Evolutionary conservation across 2,888 invertebrate species (phyloP).

Genomic region (Drosophila conformis): DNA sequence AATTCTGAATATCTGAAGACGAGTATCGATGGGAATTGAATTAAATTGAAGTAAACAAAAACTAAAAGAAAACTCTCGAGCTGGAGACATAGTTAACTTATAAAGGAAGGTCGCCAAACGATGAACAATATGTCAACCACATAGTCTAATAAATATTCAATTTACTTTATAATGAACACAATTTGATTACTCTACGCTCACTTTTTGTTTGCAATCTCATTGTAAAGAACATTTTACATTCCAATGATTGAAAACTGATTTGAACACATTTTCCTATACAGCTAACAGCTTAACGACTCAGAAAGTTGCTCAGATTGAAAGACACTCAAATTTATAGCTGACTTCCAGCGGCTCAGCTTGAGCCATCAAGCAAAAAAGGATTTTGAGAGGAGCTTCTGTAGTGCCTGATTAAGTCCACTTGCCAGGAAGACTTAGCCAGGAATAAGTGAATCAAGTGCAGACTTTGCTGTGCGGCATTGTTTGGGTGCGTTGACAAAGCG

Average conservation of each 20-base stretch:
- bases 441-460: constrained; percentile 6
- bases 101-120: neutral
- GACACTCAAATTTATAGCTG: neutral
- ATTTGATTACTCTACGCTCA: neutral
- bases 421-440: neutral
- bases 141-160: neutral
- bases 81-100: neutral
- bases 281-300: neutral
- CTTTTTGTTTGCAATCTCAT: neutral
- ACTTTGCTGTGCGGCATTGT: constrained; percentile 23
- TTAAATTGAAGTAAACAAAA: neutral
- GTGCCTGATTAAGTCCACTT: neutral
- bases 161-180: neutral
- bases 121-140: neutral
- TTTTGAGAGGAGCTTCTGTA: neutral
- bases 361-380: neutral
- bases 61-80: neutral
- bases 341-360: neutral
- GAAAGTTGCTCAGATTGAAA: neutral
- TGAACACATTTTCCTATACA: neutral
- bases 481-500: neutral
- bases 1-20: neutral
- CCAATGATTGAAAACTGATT: neutral
- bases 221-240: neutral
- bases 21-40: neutral